Evolutionary conservation across 2,888 invertebrate genomes (phyloP).

Genomic region (Gandaritis pyraliata): DNA sequence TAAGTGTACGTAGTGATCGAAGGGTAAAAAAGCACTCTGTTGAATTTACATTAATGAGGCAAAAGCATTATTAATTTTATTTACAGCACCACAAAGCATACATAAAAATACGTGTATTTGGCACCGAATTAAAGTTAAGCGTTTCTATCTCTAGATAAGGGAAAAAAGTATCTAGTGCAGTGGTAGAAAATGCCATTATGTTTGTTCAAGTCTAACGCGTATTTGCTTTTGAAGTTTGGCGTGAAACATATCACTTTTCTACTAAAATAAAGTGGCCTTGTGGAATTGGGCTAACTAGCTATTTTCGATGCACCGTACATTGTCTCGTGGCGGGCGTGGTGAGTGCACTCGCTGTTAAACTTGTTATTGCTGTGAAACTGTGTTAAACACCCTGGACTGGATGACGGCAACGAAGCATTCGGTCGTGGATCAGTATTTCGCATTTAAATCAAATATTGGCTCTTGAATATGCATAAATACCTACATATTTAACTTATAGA

Average conservation of each 20-base stretch:
- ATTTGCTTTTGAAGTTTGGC: constrained; percentile 22
- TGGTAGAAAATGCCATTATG: background rate
- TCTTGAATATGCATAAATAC: too few species aligned
- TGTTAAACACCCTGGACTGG: constrained; percentile 13
- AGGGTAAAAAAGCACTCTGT: too few species aligned
- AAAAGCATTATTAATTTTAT: too few species aligned
- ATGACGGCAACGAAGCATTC: background rate
- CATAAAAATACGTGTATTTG: too few species aligned
- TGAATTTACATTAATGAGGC: too few species aligned
- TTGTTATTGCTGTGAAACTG: constrained; percentile 12
- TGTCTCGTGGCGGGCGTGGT: constrained; percentile 40
- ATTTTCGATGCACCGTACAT: constrained; percentile 59
- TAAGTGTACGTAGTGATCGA: too few species aligned
- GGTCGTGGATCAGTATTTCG: background rate
- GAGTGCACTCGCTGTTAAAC: constrained; percentile 24
- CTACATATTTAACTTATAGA: too few species aligned
- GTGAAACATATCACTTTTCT: constrained; percentile 43
- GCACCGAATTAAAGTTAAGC: too few species aligned
- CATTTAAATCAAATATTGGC: background rate
- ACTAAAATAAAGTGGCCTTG: constrained; percentile 58
- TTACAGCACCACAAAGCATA: too few species aligned
- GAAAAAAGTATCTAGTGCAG: too few species aligned
- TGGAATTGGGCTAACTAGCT: constrained; percentile 56
- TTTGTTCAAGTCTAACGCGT: background rate
- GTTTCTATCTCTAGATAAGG: too few species aligned